Conservation (phyloP, 2,113 vertebrate species). For the Mesitornis unicolor region DNA sequence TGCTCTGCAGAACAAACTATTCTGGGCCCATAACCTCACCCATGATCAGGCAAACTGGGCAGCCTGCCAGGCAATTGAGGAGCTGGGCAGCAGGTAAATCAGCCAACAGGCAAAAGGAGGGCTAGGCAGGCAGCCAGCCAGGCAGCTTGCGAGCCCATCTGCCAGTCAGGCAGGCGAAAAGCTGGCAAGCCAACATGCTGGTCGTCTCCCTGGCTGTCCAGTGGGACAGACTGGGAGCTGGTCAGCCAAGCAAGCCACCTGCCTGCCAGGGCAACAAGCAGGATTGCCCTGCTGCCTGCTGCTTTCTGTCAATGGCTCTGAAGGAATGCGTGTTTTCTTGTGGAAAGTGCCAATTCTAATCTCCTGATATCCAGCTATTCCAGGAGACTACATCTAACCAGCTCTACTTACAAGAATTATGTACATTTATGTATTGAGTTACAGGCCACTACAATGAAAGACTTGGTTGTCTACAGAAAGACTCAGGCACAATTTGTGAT, state of each 20-base stretch:
- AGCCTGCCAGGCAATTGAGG: neutral
- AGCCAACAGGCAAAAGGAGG: neutral
- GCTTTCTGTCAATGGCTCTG: conserved; percentile 18
- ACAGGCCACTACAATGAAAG: neutral
- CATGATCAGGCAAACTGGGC: neutral
- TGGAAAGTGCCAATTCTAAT: neutral
- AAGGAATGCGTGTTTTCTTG: neutral
- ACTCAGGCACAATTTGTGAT: neutral
- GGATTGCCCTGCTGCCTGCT: neutral
- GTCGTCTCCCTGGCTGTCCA: neutral
- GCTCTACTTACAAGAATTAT: neutral
- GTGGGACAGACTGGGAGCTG: neutral
- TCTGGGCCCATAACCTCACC: conserved; percentile 10
- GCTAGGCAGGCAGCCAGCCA: neutral
- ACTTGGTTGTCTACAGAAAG: neutral
- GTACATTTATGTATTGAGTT: neutral
- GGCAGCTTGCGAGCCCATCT: conserved; percentile 41
- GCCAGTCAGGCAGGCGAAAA: conserved; percentile 23
- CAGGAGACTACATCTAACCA: neutral
- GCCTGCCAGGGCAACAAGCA: neutral
- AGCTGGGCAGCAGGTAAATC: conserved; percentile 35
- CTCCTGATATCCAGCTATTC: neutral
- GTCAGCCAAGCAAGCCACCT: conserved; percentile 29
- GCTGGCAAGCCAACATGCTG: neutral
- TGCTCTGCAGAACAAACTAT: conserved; percentile 38